A percentile compares a stretch with the other conserved stretches of the same genome.
Conservation (phyloP, 2,113 vertebrate genomes). For the Pholis gunnellus region DNA sequence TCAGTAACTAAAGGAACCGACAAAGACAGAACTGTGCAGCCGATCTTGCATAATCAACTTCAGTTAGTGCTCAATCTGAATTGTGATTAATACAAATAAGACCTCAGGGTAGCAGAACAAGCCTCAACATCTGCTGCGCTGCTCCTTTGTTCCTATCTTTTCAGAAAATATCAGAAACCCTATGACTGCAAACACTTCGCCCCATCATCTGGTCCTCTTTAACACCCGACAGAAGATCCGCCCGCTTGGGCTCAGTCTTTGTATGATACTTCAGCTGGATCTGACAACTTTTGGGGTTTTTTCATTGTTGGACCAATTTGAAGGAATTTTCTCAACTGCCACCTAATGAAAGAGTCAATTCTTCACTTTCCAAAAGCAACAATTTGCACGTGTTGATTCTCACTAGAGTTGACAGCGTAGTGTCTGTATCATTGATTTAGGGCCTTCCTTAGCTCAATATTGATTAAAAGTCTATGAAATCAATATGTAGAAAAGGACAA, state of each 20-base stretch:
- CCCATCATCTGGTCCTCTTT: slow-evolving; percentile 76
- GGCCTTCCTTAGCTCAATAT: background rate
- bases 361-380: slow-evolving; percentile 67
- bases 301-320: slow-evolving; percentile 59
- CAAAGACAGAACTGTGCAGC: slow-evolving; percentile 2
- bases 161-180: slow-evolving; percentile 60
- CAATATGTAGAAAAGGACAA: slow-evolving; percentile 25
- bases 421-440: slow-evolving; percentile 33
- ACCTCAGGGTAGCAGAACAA: slow-evolving; percentile 54
- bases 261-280: slow-evolving; percentile 61
- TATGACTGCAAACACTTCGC: slow-evolving; percentile 49
- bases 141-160: slow-evolving; percentile 51
- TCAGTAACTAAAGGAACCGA: slow-evolving; percentile 23
- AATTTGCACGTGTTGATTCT: slow-evolving; percentile 57
- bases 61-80: slow-evolving; percentile 41
- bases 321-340: slow-evolving; percentile 47
- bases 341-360: slow-evolving; percentile 66
- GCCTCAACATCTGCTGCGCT: slow-evolving; percentile 65
- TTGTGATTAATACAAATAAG: slow-evolving; percentile 43
- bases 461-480: slow-evolving; percentile 21
- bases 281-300: slow-evolving; percentile 24
- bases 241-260: slow-evolving; percentile 40
- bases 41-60: slow-evolving; percentile 22
- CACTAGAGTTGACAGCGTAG: slow-evolving; percentile 20
- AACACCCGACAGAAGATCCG: slow-evolving; percentile 45